Evolutionary conservation across 2,797 vertebrate genomes (phyloP).

Genomic region (Peromyscus nudipes): DNA sequence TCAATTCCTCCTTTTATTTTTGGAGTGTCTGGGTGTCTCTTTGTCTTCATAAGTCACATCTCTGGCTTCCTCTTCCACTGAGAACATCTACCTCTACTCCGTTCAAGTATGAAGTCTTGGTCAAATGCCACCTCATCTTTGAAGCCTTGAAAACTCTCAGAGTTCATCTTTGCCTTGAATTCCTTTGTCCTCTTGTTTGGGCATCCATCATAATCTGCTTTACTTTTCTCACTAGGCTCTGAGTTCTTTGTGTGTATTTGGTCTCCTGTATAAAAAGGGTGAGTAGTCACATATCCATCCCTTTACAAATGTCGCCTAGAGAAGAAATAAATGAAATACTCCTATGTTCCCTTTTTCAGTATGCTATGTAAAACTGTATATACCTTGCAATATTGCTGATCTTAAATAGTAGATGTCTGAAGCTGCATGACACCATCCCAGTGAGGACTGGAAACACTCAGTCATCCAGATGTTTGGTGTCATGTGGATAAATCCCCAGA

Average conservation of each 20-base stretch:
- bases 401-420: background rate
- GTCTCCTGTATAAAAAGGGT: background rate
- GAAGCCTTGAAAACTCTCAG: background rate
- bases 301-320: background rate
- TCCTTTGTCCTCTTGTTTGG: background rate
- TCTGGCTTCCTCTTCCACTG: background rate
- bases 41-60: background rate
- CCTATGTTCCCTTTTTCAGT: background rate
- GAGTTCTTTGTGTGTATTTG: background rate
- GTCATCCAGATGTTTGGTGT: conserved; percentile 71
- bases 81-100: background rate
- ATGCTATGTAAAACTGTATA: background rate
- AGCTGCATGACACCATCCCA: background rate
- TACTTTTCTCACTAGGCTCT: background rate
- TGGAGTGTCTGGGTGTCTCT: background rate
- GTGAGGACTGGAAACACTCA: conserved; percentile 65
- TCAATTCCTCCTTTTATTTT: background rate
- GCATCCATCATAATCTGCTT: background rate
- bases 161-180: background rate
- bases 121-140: background rate
- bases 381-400: background rate
- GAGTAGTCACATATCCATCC: background rate
- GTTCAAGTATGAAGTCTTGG: background rate
- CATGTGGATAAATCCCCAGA: conserved; percentile 44
- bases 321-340: background rate